Base-by-base conservation (phyloP, 35 echinoderm and acorn worm species). In the Hemicentrotus pulcherrimus region DNA sequence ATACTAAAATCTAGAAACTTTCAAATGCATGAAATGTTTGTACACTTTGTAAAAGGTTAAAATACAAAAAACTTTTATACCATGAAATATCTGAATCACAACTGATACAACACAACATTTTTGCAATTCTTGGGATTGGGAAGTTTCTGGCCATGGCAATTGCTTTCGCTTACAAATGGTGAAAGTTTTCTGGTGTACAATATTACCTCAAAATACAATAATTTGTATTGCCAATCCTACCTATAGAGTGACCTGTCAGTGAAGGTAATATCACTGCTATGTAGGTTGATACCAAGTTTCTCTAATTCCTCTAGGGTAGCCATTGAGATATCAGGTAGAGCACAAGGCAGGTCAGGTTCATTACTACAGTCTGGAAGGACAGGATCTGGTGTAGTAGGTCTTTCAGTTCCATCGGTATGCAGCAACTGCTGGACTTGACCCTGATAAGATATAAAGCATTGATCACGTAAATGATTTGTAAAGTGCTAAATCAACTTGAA, bases 371-470 rank as follows among this genome's bases (percentile, higher is more conserved):
- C 65, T 28, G 22, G 28, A n/a, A 8, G 19, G 22, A 92, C 45
- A 14, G 60, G 45, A 28, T 85, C 92, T 94, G 46, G 31, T 47
- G 94, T 31, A 55, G 46, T 14, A 95, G 94, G 18, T 16, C 28
- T 32, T 9, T 95, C 86, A 91, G 47, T 58, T 4, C 61, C 33
- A 48, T 50, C 46, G 2, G 86, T 13, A 18, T 86, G 92, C 12
- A 98, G 88, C 46, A 98, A 94, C 88, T 95, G 92, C 41, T 98
- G 94, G 30, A 98, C 96, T 94, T 96, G 95, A 48, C 97, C 96
- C 97, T 98, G 91, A 22, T 22, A 78, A 94, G 61, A 48, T 47
- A n/a, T 50, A 92, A 92, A n/a, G 18, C 86, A 87, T 31, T 11
- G 31, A 92, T 35, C 19, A 86, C 46, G 18, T 59, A 59, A 55